Conservation (phyloP, 2,797 vertebrate genomes). For the Falco cherrug region DNA sequence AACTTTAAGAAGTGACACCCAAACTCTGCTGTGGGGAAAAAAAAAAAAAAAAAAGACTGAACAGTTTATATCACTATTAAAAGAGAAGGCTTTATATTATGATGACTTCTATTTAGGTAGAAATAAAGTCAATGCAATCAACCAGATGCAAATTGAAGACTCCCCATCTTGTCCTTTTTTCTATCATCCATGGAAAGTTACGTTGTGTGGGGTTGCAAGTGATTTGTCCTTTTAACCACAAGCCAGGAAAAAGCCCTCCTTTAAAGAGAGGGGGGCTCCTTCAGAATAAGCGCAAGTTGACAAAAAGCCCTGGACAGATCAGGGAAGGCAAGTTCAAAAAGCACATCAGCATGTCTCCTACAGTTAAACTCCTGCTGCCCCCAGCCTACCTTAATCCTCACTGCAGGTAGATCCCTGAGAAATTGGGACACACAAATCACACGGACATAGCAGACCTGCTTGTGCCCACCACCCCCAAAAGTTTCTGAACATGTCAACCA, state of each 20-base stretch:
- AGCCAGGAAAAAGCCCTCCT: not conserved
- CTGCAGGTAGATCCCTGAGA: not conserved
- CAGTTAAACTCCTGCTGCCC: not conserved
- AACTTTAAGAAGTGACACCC: not conserved
- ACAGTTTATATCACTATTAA: not conserved
- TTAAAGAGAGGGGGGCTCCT: not conserved
- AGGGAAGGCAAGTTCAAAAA: not conserved
- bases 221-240: not conserved
- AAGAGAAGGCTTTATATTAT: not conserved
- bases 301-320: not conserved
- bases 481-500: rapidly evolving
- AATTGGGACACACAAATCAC: not conserved
- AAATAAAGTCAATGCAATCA: not conserved
- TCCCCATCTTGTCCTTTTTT: not conserved
- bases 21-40: not conserved
- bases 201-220: not conserved
- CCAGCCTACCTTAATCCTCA: not conserved
- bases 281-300: not conserved
- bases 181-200: not conserved
- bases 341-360: not conserved
- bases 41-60: not conserved
- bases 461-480: not conserved
- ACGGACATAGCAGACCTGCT: rapidly evolving
- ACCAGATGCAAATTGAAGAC: not conserved
- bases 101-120: not conserved